Conservation (phyloP, 2,888 invertebrate species). For the Xylocampa areola region DNA sequence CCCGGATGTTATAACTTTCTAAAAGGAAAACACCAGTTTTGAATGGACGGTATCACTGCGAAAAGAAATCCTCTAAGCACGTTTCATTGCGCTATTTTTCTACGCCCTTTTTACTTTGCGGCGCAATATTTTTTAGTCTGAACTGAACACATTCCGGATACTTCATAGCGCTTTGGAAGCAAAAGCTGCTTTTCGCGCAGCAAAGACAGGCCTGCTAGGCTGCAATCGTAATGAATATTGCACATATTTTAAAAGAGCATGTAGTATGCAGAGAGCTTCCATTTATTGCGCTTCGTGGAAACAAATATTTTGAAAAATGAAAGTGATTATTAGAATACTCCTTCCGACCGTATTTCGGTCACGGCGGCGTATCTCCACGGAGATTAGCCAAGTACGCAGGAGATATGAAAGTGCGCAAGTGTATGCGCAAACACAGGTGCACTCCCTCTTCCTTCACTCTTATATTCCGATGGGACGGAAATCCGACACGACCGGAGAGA, state of each 20-base stretch:
- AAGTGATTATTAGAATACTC: neutral
- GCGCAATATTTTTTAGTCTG: constrained; percentile 62
- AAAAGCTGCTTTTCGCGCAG: constrained; percentile 60
- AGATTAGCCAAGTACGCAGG: no score
- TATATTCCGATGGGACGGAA: no score
- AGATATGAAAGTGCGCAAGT: no score
- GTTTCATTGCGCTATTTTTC: constrained; percentile 58
- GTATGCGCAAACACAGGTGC: no score
- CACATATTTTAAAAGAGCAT: constrained; percentile 45
- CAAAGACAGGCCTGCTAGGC: constrained; percentile 55
- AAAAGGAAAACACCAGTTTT: constrained; percentile 26
- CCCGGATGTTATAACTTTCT: constrained; percentile 21
- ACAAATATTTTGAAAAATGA: neutral
- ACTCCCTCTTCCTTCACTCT: no score
- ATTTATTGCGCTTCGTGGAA: constrained; percentile 1
- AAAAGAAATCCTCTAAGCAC: constrained; percentile 50
- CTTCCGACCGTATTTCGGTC: no score
- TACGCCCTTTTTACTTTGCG: constrained; percentile 53
- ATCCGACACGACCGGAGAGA: no score
- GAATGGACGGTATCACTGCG: constrained; percentile 44
- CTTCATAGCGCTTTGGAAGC: constrained; percentile 58
- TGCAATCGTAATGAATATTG: constrained; percentile 55
- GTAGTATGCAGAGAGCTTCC: neutral
- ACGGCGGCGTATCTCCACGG: no score
- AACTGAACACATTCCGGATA: constrained; percentile 56